Evolutionary conservation across 1,140 invertebrate species (phyloP).

Genomic region (Centruroides vittatus): DNA sequence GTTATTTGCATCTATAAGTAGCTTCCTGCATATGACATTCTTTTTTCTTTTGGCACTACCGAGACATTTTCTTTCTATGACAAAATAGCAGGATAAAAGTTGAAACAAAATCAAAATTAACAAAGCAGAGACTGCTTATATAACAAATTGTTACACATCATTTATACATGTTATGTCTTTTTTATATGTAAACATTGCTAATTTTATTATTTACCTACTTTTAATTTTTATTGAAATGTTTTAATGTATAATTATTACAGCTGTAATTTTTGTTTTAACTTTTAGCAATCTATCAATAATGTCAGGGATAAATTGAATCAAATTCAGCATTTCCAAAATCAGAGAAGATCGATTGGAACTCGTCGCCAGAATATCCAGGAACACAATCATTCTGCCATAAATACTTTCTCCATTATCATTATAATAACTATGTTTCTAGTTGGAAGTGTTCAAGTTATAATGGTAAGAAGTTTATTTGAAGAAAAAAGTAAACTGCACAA

Average conservation of each 20-base stretch:
- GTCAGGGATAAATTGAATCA: slow-evolving; percentile 43
- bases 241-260: background rate
- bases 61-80: no score
- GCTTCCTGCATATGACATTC: no score
- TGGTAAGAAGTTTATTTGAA: slow-evolving; percentile 8
- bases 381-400: slow-evolving; percentile 52
- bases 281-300: slow-evolving; percentile 38
- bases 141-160: no score
- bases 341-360: slow-evolving; percentile 53
- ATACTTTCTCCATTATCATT: slow-evolving; percentile 52
- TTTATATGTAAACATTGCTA: no score
- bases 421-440: slow-evolving; percentile 51
- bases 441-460: slow-evolving; percentile 41
- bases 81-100: no score
- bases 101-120: no score
- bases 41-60: no score
- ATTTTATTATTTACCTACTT: no score
- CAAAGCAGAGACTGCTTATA: no score
- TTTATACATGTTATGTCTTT: no score
- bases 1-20: no score
- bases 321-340: slow-evolving; percentile 50
- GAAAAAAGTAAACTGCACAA: slow-evolving; percentile 1
- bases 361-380: slow-evolving; percentile 59
- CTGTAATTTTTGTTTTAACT: slow-evolving; percentile 15
- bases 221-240: background rate